Conservation (phyloP, 2,797 vertebrate genomes). For the Eulemur rubriventer region DNA sequence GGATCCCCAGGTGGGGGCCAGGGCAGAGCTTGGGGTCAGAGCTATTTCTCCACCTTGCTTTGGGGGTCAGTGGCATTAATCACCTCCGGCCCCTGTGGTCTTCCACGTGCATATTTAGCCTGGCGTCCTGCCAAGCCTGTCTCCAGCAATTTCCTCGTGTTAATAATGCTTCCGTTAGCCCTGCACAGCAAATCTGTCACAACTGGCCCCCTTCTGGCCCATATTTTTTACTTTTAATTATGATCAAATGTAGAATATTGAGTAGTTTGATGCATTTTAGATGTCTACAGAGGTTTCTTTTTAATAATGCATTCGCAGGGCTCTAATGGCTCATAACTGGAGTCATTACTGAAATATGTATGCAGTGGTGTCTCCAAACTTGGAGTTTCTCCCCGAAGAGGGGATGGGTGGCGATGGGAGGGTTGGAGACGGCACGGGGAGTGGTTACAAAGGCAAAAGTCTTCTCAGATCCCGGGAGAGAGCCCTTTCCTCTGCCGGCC, state of each 20-base stretch:
- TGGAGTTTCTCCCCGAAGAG: not conserved
- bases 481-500: not conserved
- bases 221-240: conserved; percentile 80
- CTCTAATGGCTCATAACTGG: conserved; percentile 62
- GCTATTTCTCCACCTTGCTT: not conserved
- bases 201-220: conserved; percentile 76
- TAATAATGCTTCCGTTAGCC: conserved; percentile 79
- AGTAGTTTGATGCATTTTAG: conserved; percentile 74
- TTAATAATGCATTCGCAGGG: conserved; percentile 76
- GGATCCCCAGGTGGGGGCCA: not conserved
- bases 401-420: too few species aligned
- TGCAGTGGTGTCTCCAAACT: not conserved
- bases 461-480: rapidly evolving
- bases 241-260: conserved; percentile 73
- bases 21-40: not conserved
- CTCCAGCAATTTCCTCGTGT: conserved; percentile 73
- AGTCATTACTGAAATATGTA: conserved; percentile 66
- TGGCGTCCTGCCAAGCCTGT: conserved; percentile 72
- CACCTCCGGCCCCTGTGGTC: conserved; percentile 37
- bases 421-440: rapidly evolving
- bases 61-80: conserved; percentile 53
- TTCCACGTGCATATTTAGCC: conserved; percentile 55
- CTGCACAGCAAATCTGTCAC: conserved; percentile 70
- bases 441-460: rapidly evolving
- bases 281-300: conserved; percentile 78